Base-by-base conservation (phyloP, 1,140 invertebrate genomes). In the Holotrichia oblita region DNA sequence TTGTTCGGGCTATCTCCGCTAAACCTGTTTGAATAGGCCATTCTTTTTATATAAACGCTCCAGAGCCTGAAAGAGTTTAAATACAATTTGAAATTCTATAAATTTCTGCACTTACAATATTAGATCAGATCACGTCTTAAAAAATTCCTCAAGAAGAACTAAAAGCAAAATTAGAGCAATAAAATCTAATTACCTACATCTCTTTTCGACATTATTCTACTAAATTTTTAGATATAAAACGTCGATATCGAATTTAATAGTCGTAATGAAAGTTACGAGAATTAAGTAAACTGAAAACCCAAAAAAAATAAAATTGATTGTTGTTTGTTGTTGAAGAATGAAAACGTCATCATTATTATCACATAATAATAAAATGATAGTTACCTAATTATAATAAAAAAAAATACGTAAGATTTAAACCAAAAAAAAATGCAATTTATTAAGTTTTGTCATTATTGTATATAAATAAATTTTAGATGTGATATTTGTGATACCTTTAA, bases 401-500 rank as follows among this genome's bases (percentile, higher is more conserved):
- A n/a, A 17, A 17, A 17, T 14, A 55, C 48, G 48, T 55, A 55
- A n/a, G n/a, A n/a, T n/a, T n/a, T n/a, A n/a, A n/a, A n/a, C n/a
- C n/a, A n/a, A n/a, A n/a, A n/a, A n/a, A n/a, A n/a, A 55, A n/a
- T 55, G 17, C n/a, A 55, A 14, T 55, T 14, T n/a, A 55, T n/a
- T 55, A 17, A 10, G 17, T 55, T n/a, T 55, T 55, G n/a, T 55
- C 12, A 48, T 48, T 2, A n/a, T 55, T 55, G 14, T n/a, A 17
- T 6, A 55, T 55, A 34, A 34, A 34, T 34, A 34, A 34, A 17
- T 55, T 69, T 69, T 69, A 69, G 61, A 69, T 69, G 61, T 69
- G 61, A 69, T 69, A 69, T 22, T 69, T 69, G 61, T 69, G 61
- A 69, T 69, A 69, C 61, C 61, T 48, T 69, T 24, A 7, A 69